Base-by-base conservation (phyloP, 2,888 invertebrate genomes). In the Eudemis profundana region DNA sequence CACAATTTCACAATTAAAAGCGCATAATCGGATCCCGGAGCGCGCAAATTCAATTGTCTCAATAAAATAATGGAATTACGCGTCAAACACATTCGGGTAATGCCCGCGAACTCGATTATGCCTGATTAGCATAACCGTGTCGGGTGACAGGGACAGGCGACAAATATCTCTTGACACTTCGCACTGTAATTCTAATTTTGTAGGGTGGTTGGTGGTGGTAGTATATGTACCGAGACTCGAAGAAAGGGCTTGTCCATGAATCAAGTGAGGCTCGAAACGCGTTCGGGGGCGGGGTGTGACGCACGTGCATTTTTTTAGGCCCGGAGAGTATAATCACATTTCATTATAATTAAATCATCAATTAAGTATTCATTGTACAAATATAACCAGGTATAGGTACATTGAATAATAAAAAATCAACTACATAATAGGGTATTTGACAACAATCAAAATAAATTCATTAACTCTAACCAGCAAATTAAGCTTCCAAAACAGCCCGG, bases 61-160 rank as follows among this genome's bases (percentile, higher is more conserved):
- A 86, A 86, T 87, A 84, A 87, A 86, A 85, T 88, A 87, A 89
- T 87, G 80, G 76, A 83, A 88, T 89, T 87, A 85, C 73, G 77
- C 86, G 86, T 88, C 87, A 88, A 87, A 88, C 87, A 86, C 86
- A 86, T 86, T 84, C 75, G 78, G 72, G 74, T 78, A 83, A 84
- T 82, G 78, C 81, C 75, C 74, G 77, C 68, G 72, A 85, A 85
- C 79, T 78, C 77, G 80, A 84, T 89, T 88, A 88, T 76, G 77
- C 76, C 82, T 78, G 83, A 77, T 90, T 87, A 87, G 84, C 89
- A 89, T 90, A 87, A 89, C 86, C 82, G 77, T 78, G 66, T 46
- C 44, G 59, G 49, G 50, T 56, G 57, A 50, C 50, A n/a, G n/a
- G n/a, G n/a, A n/a, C n/a, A n/a, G n/a, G 59, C 60, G 50, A 67